Percentiles rank a stretch among this genome's conserved stretches.
These are phyloP conservation scores for Allophyes oxyacanthae DNA, from an alignment of 2,888 invertebrate genomes.

Conservation along the genomic window DNA sequence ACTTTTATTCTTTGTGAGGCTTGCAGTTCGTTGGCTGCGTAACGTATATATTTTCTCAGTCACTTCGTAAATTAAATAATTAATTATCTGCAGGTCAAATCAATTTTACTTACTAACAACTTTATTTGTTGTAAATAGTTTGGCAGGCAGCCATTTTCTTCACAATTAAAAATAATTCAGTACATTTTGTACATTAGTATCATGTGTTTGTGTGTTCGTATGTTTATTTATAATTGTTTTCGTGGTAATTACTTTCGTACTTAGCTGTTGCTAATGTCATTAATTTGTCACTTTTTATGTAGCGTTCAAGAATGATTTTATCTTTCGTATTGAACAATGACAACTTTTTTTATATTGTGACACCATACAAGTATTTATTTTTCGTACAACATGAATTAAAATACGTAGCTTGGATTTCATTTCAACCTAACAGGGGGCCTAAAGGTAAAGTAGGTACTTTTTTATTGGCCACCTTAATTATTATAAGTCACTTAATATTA, in stretches of 20 bases:
- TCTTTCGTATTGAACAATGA: too few species aligned
- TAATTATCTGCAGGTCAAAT: constrained; percentile 54
- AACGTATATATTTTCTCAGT: constrained; percentile 33
- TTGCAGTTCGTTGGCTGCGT: too few species aligned
- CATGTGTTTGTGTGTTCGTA: constrained; percentile 22
- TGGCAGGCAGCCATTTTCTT: constrained; percentile 62
- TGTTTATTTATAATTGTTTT: constrained; percentile 47
- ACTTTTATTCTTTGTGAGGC: too few species aligned
- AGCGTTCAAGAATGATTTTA: too few species aligned
- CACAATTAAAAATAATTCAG: constrained; percentile 63
- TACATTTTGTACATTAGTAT: constrained; percentile 41
- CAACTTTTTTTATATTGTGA: too few species aligned
- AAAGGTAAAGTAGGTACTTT: constrained; percentile 16
- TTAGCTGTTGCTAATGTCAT: constrained; percentile 13
- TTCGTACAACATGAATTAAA: too few species aligned
- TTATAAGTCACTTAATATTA: constrained; percentile 22
- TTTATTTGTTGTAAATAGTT: constrained; percentile 55
- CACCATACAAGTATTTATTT: too few species aligned
- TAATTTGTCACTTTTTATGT: constrained; percentile 30
- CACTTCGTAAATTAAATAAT: constrained; percentile 62
- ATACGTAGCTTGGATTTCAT: constrained; percentile 12
- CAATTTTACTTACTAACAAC: constrained; percentile 61
- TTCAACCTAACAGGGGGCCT: neutral
- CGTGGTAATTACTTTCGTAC: constrained; percentile 21
- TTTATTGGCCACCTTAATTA: constrained; percentile 25